Evolutionary conservation across 2,888 invertebrate genomes (phyloP).

Genomic region (Sinhomidia bicolor): DNA sequence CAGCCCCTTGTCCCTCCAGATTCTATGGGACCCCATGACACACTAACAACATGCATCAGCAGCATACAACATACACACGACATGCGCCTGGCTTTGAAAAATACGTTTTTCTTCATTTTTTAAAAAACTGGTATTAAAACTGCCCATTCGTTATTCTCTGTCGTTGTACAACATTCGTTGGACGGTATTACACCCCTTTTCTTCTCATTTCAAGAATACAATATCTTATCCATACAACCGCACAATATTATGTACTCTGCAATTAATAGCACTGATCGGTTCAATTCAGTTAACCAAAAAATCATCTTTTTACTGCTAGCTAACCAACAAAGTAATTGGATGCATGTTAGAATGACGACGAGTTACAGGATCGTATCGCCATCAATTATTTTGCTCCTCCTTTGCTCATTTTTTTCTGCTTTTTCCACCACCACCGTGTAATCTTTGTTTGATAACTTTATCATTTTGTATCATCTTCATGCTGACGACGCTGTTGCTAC

Average conservation of each 20-base stretch:
- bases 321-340: neutral
- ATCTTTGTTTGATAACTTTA: neutral
- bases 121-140: slow-evolving; percentile 14
- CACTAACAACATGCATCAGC: slow-evolving; percentile 77
- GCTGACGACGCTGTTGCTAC: neutral
- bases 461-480: neutral
- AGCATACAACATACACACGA: neutral
- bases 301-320: neutral
- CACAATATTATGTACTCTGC: neutral
- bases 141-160: neutral
- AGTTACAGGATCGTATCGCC: slow-evolving; percentile 10
- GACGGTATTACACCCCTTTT: neutral
- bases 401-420: neutral
- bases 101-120: neutral
- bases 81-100: neutral
- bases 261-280: neutral
- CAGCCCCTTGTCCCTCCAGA: slow-evolving; percentile 79
- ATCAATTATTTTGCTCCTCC: neutral
- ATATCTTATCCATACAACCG: neutral
- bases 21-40: slow-evolving; percentile 80
- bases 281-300: too few relatives aligned
- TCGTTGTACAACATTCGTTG: neutral
- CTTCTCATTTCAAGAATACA: neutral
- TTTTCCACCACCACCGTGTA: neutral
- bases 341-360: too few relatives aligned